Evolutionary conservation across 2,797 vertebrate genomes (phyloP).

Genomic region (Parauchenoglanis ngamensis): DNA sequence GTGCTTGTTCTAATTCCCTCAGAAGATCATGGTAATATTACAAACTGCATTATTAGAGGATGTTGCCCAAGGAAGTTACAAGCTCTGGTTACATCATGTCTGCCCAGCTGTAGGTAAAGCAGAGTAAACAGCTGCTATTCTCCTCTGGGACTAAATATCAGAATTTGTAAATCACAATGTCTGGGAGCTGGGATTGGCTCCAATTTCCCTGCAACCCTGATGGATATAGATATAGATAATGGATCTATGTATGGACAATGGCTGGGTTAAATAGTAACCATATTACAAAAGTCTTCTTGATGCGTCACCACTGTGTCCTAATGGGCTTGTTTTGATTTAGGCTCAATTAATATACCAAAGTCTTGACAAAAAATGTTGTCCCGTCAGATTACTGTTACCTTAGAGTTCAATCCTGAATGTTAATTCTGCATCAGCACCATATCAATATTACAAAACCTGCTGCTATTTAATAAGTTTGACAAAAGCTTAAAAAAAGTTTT

Average conservation of each 20-base stretch:
- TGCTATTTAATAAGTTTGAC: constrained; percentile 19
- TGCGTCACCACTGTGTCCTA: constrained; percentile 13
- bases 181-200: not conserved
- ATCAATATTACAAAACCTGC: not conserved
- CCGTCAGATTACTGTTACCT: constrained; percentile 6
- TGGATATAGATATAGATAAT: too few relatives aligned
- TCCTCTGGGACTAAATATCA: constrained; percentile 35
- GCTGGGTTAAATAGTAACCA: constrained; percentile 35
- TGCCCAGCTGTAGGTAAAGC: constrained; percentile 57
- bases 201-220: too few relatives aligned
- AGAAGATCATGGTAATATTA: constrained; percentile 57
- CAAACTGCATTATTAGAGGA: constrained; percentile 55
- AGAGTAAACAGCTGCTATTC: constrained; percentile 59
- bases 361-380: constrained; percentile 18
- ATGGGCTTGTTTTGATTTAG: constrained; percentile 12
- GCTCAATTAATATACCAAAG: constrained; percentile 6
- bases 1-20: constrained; percentile 52
- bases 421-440: constrained; percentile 15
- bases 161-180: constrained; percentile 28
- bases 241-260: not conserved
- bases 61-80: constrained; percentile 57
- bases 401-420: constrained; percentile 11
- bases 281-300: constrained; percentile 20
- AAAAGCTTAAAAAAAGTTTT: constrained; percentile 1
- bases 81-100: constrained; percentile 61